phyloP scores from a whole-genome alignment of 1,140 invertebrate genomes.

The Neodiprion fabricii region DNA sequence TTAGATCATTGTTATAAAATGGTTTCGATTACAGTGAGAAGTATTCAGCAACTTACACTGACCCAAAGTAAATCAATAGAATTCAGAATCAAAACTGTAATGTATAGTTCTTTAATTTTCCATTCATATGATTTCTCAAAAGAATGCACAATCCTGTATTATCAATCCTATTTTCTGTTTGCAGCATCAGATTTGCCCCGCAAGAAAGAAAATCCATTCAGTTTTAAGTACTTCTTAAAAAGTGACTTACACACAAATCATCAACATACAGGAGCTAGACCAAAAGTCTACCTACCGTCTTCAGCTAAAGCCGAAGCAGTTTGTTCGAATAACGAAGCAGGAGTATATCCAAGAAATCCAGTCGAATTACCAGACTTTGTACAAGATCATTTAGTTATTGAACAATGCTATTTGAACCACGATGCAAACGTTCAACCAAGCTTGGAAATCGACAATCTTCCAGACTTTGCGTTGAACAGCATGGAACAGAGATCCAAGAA shows the following conservation, averaged over 20 bases:
- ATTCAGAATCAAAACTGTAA: too few species aligned
- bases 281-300: conserved; percentile 61
- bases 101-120: too few species aligned
- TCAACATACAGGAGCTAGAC: conserved; percentile 63
- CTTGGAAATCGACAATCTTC: conserved; percentile 59
- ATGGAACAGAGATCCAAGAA: conserved; percentile 39
- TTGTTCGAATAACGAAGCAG: conserved; percentile 35
- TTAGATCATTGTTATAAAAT: too few species aligned
- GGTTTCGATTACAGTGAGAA: too few species aligned
- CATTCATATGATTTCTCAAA: too few species aligned
- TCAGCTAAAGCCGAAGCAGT: conserved; percentile 34
- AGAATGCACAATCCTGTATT: too few species aligned
- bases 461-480: conserved; percentile 59
- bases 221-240: conserved; percentile 81
- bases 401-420: conserved; percentile 61
- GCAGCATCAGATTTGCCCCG: conserved; percentile 54
- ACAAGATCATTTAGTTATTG: conserved; percentile 67
- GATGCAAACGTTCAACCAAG: conserved; percentile 34
- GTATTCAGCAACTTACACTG: too few species aligned
- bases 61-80: too few species aligned
- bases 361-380: conserved; percentile 68
- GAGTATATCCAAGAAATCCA: conserved; percentile 54
- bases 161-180: neutral
- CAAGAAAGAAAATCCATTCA: conserved; percentile 78
- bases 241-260: conserved; percentile 53